A percentile compares a stretch with the other conserved stretches of the same genome.
Evolutionary conservation across 2,797 vertebrate species (phyloP).

Genomic region (Myioborus melanocephalus): DNA sequence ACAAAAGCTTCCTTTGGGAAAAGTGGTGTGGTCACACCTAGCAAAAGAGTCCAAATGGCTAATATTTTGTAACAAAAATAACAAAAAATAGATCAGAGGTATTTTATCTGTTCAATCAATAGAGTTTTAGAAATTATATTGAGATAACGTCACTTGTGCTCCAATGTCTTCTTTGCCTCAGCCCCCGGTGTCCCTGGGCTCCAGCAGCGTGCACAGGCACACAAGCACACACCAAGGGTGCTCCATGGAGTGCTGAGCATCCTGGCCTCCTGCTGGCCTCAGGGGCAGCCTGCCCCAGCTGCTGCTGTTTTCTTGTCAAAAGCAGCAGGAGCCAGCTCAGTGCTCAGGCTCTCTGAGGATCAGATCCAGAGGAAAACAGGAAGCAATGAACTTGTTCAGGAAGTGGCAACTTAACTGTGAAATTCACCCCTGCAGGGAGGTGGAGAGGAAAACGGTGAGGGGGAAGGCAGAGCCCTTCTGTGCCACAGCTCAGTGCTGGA

Average conservation of each 20-base stretch:
- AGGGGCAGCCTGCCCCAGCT: background rate
- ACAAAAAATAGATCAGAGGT: conserved; percentile 78
- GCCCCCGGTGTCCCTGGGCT: background rate
- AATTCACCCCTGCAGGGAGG: background rate
- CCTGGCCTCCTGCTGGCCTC: background rate
- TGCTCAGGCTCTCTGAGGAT: background rate
- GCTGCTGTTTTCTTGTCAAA: accelerated
- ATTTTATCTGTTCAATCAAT: conserved; percentile 84
- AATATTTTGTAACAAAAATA: conserved; percentile 83
- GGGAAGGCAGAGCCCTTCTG: background rate
- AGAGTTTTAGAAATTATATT: conserved; percentile 86
- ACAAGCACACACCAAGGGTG: background rate
- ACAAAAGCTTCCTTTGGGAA: conserved; percentile 67
- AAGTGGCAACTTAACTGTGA: background rate
- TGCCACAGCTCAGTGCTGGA: background rate
- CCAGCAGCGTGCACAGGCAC: accelerated
- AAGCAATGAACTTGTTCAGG: background rate
- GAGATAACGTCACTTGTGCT: conserved; percentile 75
- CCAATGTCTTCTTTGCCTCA: conserved; percentile 60
- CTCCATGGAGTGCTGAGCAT: background rate
- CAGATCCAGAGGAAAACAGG: background rate
- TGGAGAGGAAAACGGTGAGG: accelerated
- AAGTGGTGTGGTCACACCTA: conserved; percentile 69
- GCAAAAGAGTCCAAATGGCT: conserved; percentile 74
- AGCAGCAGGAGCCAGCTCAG: background rate